Base-by-base conservation (phyloP, 2,113 vertebrate genomes). In the Gymnarchus niloticus region DNA sequence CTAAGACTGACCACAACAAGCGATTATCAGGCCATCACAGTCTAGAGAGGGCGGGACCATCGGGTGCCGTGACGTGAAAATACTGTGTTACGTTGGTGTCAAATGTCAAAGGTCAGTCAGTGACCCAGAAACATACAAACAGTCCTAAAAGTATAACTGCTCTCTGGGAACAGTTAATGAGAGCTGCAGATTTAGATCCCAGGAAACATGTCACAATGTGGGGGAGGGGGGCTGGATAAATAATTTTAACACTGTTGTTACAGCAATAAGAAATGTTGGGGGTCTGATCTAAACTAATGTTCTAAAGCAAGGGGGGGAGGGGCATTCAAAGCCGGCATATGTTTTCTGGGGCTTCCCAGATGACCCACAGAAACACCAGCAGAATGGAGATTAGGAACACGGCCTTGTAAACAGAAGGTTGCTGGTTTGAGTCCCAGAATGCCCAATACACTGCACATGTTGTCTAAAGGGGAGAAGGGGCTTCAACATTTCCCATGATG, bases 81-180 rank as follows among this genome's bases (percentile, higher is more conserved):
- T 77, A 77, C 37, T 21, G 41, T 28, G 73, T 77, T 37, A 2
- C 44, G 73, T 33, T 69, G 61, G 28, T 69, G 61, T 73, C 65
- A 73, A 73, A 73, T 73, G 65, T 73, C 65, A 41, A 73, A 73
- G 65, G 65, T 73, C 65, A 73, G 65, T 14, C 33, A 4, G 5
- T 73, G 65, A 73, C 65, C 65, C 65, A 73, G 65, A 73, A 73
- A 73, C 65, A 73, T 73, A 41, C 65, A 73, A 73, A 73, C 65
- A 73, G 12, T 73, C 65, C 65, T 37, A 41, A 41, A 73, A 41
- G 65, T 73, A 73, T 73, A 41, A 73, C 65, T 8, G 25, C 33
- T 73, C 61, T 37, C 65, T 41, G 65, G 65, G 33, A 73, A 12
- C 65, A 19, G 33, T 73, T 73, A 73, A 73, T 73, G 65, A 73